Conservation (phyloP, 2,797 vertebrate species). For the Pantherophis alleghaniensis region DNA sequence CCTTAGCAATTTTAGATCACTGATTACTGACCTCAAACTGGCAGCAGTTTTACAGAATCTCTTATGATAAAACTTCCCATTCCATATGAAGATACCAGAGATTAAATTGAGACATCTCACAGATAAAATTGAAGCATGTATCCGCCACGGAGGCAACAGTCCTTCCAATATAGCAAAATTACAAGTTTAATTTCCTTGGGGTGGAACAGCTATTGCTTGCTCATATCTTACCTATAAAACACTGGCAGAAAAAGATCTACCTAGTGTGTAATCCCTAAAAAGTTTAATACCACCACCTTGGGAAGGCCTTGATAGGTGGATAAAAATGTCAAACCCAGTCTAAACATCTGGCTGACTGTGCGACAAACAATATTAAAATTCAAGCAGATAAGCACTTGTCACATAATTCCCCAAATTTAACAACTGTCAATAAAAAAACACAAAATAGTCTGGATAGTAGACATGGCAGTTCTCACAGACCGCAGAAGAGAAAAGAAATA, state of each 20-base stretch:
- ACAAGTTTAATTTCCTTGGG: not conserved
- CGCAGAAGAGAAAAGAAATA: not conserved
- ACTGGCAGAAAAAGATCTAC: not conserved
- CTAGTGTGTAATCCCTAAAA: not conserved
- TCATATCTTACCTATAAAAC: not conserved
- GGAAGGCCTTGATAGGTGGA: not conserved
- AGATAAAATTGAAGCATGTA: not conserved
- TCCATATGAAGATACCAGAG: not conserved
- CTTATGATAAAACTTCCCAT: not conserved
- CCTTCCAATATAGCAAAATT: not conserved
- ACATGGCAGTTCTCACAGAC: not conserved
- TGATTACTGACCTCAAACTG: not conserved
- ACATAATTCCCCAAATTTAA: not conserved
- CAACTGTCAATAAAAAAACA: not conserved
- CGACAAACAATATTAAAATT: not conserved
- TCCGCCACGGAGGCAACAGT: not conserved
- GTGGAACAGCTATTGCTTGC: not conserved
- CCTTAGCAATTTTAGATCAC: not conserved
- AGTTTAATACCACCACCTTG: not conserved
- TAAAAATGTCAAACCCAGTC: not conserved
- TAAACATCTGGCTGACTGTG: not conserved
- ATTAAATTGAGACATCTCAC: not conserved
- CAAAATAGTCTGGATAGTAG: not conserved
- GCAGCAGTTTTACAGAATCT: not conserved
- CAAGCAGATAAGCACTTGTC: not conserved